A percentile compares a stretch with the other conserved stretches of the same genome.
Evolutionary conservation across 2,797 vertebrate species (phyloP).

Genomic region (Gila robusta): DNA sequence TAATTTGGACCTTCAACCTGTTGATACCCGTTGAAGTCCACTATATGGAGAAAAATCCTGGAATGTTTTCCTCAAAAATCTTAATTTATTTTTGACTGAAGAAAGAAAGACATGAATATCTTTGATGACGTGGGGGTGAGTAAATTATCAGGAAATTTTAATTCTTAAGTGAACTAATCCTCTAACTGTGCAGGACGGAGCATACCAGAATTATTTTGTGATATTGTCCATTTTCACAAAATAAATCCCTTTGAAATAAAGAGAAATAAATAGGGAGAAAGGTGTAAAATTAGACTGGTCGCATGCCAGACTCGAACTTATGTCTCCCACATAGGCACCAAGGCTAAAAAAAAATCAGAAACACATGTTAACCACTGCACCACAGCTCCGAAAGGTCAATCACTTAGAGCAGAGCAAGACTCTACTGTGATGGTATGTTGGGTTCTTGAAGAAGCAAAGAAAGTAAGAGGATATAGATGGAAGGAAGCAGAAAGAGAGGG

Average conservation of each 20-base stretch:
- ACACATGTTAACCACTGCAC: neutral
- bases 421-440: neutral
- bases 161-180: no score
- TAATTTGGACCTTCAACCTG: no score
- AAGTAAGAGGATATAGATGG: conserved; percentile 21
- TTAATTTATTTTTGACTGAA: no score
- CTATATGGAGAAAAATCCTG: no score
- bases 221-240: neutral
- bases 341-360: neutral
- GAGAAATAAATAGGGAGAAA: neutral
- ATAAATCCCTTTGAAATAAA: neutral
- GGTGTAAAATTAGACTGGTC: neutral
- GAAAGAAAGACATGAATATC: no score
- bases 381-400: neutral
- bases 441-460: conserved; percentile 24
- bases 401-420: neutral
- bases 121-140: no score
- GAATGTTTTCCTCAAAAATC: no score
- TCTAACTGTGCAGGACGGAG: neutral
- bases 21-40: no score
- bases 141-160: no score
- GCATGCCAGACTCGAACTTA: neutral
- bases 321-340: neutral
- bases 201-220: neutral
- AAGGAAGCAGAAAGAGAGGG: conserved; percentile 27